Percentiles rank a stretch among this genome's conserved stretches.
These are phyloP conservation scores for Prenolepis imparis DNA, from an alignment of 2,888 invertebrate species.

Conservation along the genomic window DNA sequence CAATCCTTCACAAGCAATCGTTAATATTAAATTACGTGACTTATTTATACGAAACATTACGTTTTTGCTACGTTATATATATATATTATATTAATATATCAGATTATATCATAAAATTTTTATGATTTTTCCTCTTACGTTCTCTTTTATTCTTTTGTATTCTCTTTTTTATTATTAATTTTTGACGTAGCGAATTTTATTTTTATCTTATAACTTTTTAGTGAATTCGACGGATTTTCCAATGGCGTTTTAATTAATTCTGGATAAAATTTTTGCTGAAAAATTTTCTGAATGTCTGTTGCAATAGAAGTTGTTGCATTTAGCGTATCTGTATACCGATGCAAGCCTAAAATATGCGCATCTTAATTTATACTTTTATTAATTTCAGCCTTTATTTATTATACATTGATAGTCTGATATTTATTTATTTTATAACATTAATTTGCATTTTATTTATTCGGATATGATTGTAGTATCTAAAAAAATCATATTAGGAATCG, in stretches of 20 bases:
- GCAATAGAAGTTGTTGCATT: not conserved
- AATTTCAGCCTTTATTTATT: not conserved
- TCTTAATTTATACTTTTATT: slow-evolving; percentile 1
- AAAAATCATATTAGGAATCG: not conserved
- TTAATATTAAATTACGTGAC: slow-evolving; percentile 31
- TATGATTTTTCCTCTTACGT: not conserved
- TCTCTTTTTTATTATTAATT: not conserved
- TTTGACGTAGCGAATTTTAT: not conserved
- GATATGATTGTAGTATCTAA: not conserved
- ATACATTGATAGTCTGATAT: not conserved
- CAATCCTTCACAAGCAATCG: not conserved
- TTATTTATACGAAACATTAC: not conserved
- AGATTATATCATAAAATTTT: not conserved
- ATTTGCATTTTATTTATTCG: not conserved
- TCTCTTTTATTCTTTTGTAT: not conserved
- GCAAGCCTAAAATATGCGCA: not conserved
- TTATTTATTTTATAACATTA: not conserved
- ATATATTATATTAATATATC: not conserved
- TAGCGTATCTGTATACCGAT: not conserved
- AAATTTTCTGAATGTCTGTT: not conserved
- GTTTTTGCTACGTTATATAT: not conserved
- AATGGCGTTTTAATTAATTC: slow-evolving; percentile 17
- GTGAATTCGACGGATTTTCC: not conserved
- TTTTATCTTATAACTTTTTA: not conserved
- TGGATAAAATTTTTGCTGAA: not conserved